Conservation (phyloP, 2,113 vertebrate species). For the Myrmophylax atrothorax region DNA sequence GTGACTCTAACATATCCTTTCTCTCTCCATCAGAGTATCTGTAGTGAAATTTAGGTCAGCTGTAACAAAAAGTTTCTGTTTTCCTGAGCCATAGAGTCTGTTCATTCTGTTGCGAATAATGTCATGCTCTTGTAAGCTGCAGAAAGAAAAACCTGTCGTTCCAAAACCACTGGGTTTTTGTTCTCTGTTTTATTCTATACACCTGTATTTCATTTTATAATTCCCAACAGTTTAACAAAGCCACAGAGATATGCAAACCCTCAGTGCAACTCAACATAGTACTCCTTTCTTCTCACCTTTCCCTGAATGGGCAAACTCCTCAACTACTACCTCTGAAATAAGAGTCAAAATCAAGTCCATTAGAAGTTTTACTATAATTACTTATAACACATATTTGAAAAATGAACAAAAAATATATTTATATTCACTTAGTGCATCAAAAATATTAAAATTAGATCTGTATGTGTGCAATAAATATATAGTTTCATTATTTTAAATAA, state of each 20-base stretch:
- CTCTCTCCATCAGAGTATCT: conserved; percentile 23
- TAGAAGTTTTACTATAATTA: neutral
- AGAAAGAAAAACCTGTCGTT: neutral
- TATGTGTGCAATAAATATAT: neutral
- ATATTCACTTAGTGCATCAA: neutral
- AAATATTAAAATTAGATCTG: neutral
- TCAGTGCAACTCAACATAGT: neutral
- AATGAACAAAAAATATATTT: neutral
- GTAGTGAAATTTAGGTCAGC: conserved; percentile 62
- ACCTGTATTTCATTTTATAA: neutral
- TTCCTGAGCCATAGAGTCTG: conserved; percentile 41
- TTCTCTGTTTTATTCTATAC: neutral
- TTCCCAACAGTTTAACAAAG: neutral
- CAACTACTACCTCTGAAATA: neutral
- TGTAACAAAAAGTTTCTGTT: conserved; percentile 63
- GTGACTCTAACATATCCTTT: conserved; percentile 46
- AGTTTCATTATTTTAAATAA: neutral
- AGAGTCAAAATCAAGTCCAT: neutral
- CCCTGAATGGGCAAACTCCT: neutral
- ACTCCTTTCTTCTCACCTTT: neutral
- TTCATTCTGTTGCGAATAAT: conserved; percentile 11
- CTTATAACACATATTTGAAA: neutral
- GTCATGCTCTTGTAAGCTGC: neutral
- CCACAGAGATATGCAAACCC: neutral
- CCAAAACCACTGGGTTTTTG: neutral